phyloP scores from a whole-genome alignment of 2,888 invertebrate genomes.

The Ophion costatus region DNA sequence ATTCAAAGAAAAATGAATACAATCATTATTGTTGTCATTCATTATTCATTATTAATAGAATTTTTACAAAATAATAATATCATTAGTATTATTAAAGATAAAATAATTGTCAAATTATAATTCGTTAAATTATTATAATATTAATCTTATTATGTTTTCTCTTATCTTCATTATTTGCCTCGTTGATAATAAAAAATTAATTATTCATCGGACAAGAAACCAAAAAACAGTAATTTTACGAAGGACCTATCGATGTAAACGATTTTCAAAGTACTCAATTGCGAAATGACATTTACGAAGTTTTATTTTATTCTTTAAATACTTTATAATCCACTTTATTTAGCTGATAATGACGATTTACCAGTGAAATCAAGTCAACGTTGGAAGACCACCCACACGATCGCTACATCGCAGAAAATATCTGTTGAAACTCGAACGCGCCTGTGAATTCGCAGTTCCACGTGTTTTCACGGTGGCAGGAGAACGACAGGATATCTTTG shows the following conservation, averaged over 20 bases:
- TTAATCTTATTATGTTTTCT: not conserved
- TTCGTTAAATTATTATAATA: too few species aligned
- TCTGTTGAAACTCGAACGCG: not conserved
- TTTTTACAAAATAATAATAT: too few species aligned
- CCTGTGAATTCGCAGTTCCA: not conserved
- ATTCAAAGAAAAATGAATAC: too few species aligned
- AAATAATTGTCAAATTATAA: too few species aligned
- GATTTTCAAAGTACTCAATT: not conserved
- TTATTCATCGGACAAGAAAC: not conserved
- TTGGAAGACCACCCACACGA: not conserved
- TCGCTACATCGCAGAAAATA: not conserved
- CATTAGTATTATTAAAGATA: too few species aligned
- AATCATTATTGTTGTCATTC: too few species aligned
- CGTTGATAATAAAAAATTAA: not conserved
- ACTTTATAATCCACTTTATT: not conserved
- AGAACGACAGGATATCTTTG: slow-evolving; percentile 30
- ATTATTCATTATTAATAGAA: too few species aligned
- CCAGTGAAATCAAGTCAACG: not conserved
- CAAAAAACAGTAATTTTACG: not conserved
- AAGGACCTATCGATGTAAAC: not conserved
- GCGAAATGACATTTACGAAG: not conserved
- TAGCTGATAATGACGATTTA: not conserved
- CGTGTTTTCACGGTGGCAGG: slow-evolving; percentile 38
- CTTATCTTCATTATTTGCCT: not conserved
- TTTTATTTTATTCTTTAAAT: not conserved